phyloP scores from a whole-genome alignment of 2,797 vertebrate species.

The Zalophus californianus region DNA sequence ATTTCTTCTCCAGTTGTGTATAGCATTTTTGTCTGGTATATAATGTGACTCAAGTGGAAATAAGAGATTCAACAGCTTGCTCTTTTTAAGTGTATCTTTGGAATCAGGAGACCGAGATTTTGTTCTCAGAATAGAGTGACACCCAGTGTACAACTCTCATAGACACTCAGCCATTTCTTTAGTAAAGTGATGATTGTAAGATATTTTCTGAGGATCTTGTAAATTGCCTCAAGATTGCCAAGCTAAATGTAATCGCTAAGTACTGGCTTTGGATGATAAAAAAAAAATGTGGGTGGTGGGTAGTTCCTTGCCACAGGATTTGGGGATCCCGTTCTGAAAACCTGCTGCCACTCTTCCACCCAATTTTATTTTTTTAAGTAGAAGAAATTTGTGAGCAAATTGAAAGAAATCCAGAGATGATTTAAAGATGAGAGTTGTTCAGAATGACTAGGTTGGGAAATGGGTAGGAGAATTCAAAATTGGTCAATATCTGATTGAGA shows the following conservation, averaged over 20 bases:
- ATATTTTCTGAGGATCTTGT: background rate
- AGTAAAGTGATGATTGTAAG: background rate
- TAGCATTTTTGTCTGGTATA: background rate
- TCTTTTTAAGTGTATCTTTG: background rate
- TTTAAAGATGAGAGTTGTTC: slow-evolving; percentile 14
- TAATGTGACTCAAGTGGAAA: background rate
- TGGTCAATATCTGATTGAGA: slow-evolving; percentile 22
- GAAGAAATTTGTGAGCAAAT: background rate
- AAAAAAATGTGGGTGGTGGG: fast-evolving
- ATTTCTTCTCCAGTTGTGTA: background rate
- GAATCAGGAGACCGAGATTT: background rate
- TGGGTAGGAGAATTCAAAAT: slow-evolving; percentile 37
- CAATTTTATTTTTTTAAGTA: slow-evolving; percentile 8
- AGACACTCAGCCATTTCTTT: background rate
- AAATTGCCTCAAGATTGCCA: background rate
- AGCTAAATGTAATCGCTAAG: background rate
- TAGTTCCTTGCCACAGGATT: background rate
- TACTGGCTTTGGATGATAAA: background rate
- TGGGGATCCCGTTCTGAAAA: background rate
- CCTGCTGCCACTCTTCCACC: background rate
- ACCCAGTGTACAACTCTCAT: background rate
- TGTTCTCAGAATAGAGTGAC: background rate
- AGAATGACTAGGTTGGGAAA: background rate
- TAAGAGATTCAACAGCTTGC: background rate
- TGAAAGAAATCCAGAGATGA: background rate